Evolutionary conservation across 1,140 invertebrate genomes (phyloP), one percentile per base, ranked within the genome.

Genomic region (Branchinecta lynchi): DNA sequence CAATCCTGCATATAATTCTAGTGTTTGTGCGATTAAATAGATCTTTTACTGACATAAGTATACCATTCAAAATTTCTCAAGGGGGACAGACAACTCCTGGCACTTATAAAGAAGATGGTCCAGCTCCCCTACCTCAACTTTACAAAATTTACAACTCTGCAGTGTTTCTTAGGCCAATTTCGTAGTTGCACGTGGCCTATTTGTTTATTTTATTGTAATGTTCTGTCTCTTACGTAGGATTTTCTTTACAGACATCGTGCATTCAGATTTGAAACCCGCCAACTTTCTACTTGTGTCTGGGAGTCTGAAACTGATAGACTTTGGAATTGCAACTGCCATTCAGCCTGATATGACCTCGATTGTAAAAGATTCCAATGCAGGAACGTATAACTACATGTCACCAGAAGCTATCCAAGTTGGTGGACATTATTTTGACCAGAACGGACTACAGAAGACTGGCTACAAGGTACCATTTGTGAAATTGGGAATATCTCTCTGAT

Each of bases 381-480:
- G 96, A 43, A 98, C 95, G 0, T 86, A 92, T 74, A 96, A 95
- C 79, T 98, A 95, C 78, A 98, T 98, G 78, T 94, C 92, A 78
- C 96, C 96, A 0, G 96, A 98, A 82, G 89, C 93, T 5, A 81
- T 96, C 71, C 81, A 83, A 76, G 81, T 84, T 70, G 72, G 68
- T 17, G 65, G 32, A 44, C 65, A 68, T 32, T 51, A 66, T 70
- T 32, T 12, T 21, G n/a, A 70, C 21, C 43, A 72, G 65, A 46
- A 69, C 12, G 51, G 51, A 12, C 51, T 15, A 12, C 51, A 20
- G 51, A 60, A 20, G 51, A 60, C 12, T 66, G 60, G 45, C 77
- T 80, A 21, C 79, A 78, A 68, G 78, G 77, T 45, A 79, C n/a
- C n/a, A n/a, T 72, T 80, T 79, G 70, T 76, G 79, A 10, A 79